Evolutionary conservation across 2,113 vertebrate species (phyloP), one percentile per base, ranked within the genome.

Genomic region (Psittacara wagleri): DNA sequence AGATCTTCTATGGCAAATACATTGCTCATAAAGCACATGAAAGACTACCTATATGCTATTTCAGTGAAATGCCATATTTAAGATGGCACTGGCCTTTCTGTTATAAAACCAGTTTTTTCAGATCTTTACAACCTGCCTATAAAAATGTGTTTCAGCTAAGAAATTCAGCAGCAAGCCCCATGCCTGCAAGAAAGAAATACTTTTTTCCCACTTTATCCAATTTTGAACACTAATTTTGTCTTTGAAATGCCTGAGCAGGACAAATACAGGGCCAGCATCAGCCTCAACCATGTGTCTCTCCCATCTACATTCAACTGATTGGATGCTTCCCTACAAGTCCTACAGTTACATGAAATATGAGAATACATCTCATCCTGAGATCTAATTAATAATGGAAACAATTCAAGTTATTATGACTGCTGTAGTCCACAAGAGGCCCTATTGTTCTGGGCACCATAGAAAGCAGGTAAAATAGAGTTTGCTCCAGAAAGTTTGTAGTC

Each of bases 11-110:
- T 10, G 43, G 83, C 39, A 79, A 95, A 91, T 48, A 6, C 75
- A 48, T 72, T 96, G 83, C 66, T 81, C 73, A 78, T 55, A 62
- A 94, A 95, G 78, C 49, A 23, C 41, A 18, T 44, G 70, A 91
- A 93, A 96, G 95, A 80, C 86, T 48, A 75, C 59, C 78, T 69
- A 57, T 37, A 70, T 78, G 76, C 69, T 88, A 27, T 84, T 88
- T 75, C 85, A 77, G 75, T 64, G 69, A 90, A 70, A 67, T 17
- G 70, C 52, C 68, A 64, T 43, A 39, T 91, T 92, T 93, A 83
- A 80, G 24, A 62, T 33, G 69, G 55, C 91, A 43, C 81, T 13
- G 4, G 54, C 72, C 86, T 59, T 96, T 83, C 74, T 83, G 72
- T 81, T 61, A 77, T 2, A 94, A 96, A 86, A 43, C 62, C 69